Conservation (phyloP, 2,888 invertebrate genomes). For the Esperia sulphurella region DNA sequence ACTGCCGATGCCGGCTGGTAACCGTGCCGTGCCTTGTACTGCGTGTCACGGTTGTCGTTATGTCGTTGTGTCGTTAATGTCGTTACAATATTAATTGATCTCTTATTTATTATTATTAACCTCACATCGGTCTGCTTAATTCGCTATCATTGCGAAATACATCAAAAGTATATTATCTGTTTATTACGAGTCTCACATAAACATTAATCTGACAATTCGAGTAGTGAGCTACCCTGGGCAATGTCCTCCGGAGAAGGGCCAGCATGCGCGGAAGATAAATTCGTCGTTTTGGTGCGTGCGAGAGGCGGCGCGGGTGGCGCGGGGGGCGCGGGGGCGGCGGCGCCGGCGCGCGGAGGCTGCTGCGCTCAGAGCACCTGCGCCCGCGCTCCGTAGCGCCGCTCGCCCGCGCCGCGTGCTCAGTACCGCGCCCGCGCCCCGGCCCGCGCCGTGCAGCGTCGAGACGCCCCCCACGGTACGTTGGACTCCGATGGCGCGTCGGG, state of each 20-base stretch:
- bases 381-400: constrained; percentile 80
- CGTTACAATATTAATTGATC: not conserved
- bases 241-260: constrained; percentile 68
- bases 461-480: constrained; percentile 75
- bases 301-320: constrained; percentile 54
- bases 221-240: constrained; percentile 43
- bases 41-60: not conserved
- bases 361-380: constrained; percentile 86
- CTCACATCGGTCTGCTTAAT: not conserved
- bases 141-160: not conserved
- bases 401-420: constrained; percentile 65
- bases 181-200: not conserved
- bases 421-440: constrained; percentile 55
- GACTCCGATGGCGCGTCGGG: constrained; percentile 69
- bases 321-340: constrained; percentile 77
- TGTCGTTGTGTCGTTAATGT: not conserved
- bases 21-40: not conserved
- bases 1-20: not conserved
- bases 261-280: constrained; percentile 76
- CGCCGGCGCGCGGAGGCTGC: constrained; percentile 81
- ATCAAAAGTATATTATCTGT: not conserved
- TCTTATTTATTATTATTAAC: not conserved
- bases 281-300: constrained; percentile 76
- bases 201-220: not conserved
- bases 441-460: constrained; percentile 63